phyloP scores from a whole-genome alignment of 2,113 vertebrate genomes.

The Opisthocomus hoazin region DNA sequence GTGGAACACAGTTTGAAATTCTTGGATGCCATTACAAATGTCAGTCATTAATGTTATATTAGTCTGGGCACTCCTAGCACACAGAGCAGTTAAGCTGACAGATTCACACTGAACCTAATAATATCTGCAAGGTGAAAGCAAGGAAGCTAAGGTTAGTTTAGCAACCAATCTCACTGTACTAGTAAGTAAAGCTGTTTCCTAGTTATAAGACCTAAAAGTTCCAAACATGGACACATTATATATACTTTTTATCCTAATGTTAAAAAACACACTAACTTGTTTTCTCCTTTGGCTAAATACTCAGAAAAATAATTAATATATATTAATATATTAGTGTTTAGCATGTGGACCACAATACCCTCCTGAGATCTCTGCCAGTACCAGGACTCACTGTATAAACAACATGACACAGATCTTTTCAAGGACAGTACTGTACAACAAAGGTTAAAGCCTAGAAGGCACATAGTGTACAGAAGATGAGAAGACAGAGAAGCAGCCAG shows the following conservation, averaged over 20 bases:
- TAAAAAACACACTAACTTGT: neutral
- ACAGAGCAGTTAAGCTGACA: neutral
- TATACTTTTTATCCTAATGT: neutral
- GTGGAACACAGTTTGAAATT: neutral
- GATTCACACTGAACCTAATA: neutral
- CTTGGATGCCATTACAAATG: neutral
- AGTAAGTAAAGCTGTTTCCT: neutral
- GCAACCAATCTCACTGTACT: neutral
- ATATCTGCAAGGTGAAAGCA: neutral
- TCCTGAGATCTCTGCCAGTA: neutral
- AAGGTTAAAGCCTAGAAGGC: neutral
- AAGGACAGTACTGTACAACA: neutral
- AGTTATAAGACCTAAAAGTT: neutral
- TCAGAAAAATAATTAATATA: neutral
- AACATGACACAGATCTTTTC: neutral
- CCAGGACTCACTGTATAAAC: neutral
- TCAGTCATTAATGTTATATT: neutral
- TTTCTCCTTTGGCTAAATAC: neutral
- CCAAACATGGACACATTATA: neutral
- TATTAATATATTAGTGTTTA: neutral
- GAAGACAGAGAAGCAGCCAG: constrained; percentile 6
- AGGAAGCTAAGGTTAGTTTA: neutral
- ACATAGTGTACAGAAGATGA: neutral
- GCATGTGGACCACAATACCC: neutral
- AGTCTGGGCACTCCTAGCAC: neutral